Percentiles rank a stretch among this genome's conserved stretches.
Conservation (phyloP, 1,140 invertebrate genomes). For the Nymphalis io region DNA sequence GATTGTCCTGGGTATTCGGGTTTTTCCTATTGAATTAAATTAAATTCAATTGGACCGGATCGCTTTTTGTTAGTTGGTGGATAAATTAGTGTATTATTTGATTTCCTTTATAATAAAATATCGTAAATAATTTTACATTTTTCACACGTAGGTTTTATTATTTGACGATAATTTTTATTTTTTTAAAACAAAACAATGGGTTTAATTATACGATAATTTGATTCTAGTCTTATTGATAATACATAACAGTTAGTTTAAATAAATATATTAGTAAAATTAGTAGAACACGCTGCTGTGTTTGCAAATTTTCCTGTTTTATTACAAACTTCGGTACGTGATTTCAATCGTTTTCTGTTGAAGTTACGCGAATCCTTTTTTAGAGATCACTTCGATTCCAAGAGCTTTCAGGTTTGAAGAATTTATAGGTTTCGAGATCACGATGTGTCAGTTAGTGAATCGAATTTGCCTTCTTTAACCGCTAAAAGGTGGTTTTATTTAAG, state of each 20-base stretch:
- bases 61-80: background rate
- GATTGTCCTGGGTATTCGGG: constrained; percentile 1
- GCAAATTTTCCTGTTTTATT: background rate
- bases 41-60: constrained; percentile 1
- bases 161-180: too few species aligned
- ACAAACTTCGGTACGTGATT: background rate
- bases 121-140: background rate
- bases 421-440: background rate
- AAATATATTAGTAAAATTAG: too few species aligned
- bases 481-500: background rate
- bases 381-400: background rate
- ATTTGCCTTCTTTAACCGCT: background rate
- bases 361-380: background rate
- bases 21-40: constrained; percentile 6
- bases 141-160: too few species aligned
- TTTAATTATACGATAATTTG: too few species aligned
- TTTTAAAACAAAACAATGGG: too few species aligned
- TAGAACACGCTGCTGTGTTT: too few species aligned
- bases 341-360: background rate
- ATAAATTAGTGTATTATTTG: background rate
- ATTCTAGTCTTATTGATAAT: too few species aligned
- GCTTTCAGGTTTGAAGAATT: background rate
- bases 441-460: background rate
- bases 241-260: too few species aligned
- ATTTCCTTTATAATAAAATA: background rate